Evolutionary conservation across 1,140 invertebrate species (phyloP), one percentile per base, ranked within the genome.

Genomic region (Globodera ellingtonae): DNA sequence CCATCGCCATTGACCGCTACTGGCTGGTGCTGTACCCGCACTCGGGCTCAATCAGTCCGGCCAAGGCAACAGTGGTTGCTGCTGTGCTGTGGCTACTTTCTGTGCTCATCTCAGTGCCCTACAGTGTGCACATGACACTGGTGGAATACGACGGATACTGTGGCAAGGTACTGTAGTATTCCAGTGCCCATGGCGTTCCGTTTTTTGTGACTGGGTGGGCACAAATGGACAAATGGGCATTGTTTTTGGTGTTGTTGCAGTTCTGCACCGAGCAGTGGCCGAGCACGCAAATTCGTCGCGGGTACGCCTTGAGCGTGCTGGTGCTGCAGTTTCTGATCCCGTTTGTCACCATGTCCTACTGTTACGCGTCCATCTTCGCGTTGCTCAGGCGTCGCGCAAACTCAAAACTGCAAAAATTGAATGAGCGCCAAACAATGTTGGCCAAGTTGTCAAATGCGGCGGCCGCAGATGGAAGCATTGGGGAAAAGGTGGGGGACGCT

Each of bases 1-100:
- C 86, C 59, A 88, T 88, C 75, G 87, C 87, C 44, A 85, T 88
- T 48, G 87, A 88, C 67, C 72, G 90, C 5, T 90, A 90, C 78
- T 82, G 83, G 48, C 83, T 88, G 21, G 87, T 88, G 48, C 84
- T 86, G 10, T 47, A 83, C 9, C 87, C 88, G 13, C 83, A 88
- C 71, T 79, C 81, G 50, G 79, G 83, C n/a, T 83, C 88, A 21
- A 59, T 88, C 35, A 85, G 66, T 69, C 62, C 52, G 4, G 76
- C 74, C 78, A 75, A 79, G 15, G 86, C 87, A 72, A 48, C 71
- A 56, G 72, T 82, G 75, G 79, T 81, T 82, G 69, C 83, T 66
- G 48, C 71, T 72, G 44, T 85, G 84, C 79, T 90, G 8, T 90
- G 90, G 90, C 76, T 84, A 0, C 62, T 86, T 6, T 88, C 89